phyloP scores from a whole-genome alignment of 2,888 invertebrate genomes.

The Syrista parreyssii region DNA sequence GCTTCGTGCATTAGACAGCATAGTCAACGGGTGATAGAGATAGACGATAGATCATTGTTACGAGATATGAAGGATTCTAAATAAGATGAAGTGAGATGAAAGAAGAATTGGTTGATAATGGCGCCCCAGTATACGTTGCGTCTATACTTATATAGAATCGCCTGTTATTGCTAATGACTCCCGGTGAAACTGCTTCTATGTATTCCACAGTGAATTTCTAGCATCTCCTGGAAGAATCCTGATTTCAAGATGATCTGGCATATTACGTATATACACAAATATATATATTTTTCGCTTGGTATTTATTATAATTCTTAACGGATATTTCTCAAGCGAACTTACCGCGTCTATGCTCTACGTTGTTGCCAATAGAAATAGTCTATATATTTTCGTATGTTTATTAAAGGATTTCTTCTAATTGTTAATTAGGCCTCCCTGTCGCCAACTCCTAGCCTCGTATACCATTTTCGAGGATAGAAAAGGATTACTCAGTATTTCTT shows the following conservation, averaged over 20 bases:
- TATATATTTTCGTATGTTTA: conserved; percentile 19
- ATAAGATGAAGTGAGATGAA: not conserved
- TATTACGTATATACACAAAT: not conserved
- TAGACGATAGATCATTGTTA: not conserved
- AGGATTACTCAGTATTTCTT: not conserved
- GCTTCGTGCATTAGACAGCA: not conserved
- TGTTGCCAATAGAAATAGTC: conserved; percentile 5
- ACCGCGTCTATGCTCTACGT: conserved; percentile 12
- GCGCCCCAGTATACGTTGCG: too few species aligned
- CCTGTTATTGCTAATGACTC: not conserved
- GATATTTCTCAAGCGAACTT: conserved; percentile 7
- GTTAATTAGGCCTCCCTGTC: not conserved
- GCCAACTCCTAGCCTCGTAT: not conserved
- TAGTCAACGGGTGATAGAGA: not conserved
- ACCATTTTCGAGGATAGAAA: not conserved
- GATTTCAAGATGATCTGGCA: not conserved
- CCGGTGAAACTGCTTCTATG: not conserved
- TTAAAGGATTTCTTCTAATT: conserved; percentile 14
- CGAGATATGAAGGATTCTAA: not conserved
- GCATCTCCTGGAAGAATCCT: not conserved
- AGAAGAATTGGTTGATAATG: not conserved
- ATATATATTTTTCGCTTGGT: not conserved
- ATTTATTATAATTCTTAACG: not conserved
- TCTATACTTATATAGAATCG: too few species aligned
- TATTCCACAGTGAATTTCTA: not conserved